A percentile compares a stretch with the other conserved stretches of the same genome.
phyloP scores from a whole-genome alignment of 2,888 invertebrate genomes.

The Brenthis ino region DNA sequence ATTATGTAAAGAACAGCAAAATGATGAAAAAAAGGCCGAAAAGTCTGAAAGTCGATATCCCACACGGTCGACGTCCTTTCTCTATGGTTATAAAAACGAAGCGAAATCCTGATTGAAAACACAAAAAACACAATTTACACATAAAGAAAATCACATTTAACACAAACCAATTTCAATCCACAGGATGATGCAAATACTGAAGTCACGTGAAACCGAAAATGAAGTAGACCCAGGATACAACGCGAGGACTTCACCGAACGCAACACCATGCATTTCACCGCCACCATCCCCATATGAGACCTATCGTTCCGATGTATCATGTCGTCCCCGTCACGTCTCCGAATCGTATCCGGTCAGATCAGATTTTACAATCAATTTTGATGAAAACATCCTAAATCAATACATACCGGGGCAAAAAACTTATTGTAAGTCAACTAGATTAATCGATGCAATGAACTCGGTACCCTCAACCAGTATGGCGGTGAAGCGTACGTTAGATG shows the following conservation, averaged over 20 bases:
- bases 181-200: slow-evolving; percentile 77
- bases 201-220: slow-evolving; percentile 61
- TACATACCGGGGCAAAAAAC: slow-evolving; percentile 42
- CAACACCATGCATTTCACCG: slow-evolving; percentile 48
- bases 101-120: slow-evolving; percentile 53
- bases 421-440: slow-evolving; percentile 61
- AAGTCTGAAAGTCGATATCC: slow-evolving; percentile 68
- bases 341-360: slow-evolving; percentile 29
- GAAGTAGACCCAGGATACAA: slow-evolving; percentile 73
- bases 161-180: slow-evolving; percentile 15
- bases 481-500: slow-evolving; percentile 66
- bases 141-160: not conserved
- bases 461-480: slow-evolving; percentile 60
- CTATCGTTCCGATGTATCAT: slow-evolving; percentile 43
- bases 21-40: slow-evolving; percentile 73
- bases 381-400: slow-evolving; percentile 45
- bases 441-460: slow-evolving; percentile 64
- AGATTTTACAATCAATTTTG: slow-evolving; percentile 46
- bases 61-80: slow-evolving; percentile 54
- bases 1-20: not conserved
- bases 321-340: slow-evolving; percentile 52
- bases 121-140: not conserved
- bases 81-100: slow-evolving; percentile 68
- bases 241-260: slow-evolving; percentile 65
- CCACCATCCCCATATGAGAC: slow-evolving; percentile 3